phyloP scores from a whole-genome alignment of 23 tunicate species.

The Styela plicata region DNA sequence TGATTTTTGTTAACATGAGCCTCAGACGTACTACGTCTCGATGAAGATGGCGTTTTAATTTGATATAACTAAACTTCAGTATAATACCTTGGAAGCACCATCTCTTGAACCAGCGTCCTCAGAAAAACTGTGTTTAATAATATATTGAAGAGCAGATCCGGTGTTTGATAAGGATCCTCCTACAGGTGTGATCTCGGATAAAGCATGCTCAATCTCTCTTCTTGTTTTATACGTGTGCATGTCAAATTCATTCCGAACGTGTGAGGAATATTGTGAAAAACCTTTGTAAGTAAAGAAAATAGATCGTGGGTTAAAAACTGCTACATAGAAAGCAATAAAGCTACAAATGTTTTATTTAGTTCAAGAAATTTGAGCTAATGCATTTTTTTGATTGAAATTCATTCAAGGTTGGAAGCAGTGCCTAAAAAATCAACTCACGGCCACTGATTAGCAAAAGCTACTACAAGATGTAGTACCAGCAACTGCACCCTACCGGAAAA shows the following conservation, averaged over 20 bases:
- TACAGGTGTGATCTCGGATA: constrained; percentile 27
- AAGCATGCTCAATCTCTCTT: constrained; percentile 35
- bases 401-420: too few relatives aligned
- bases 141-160: constrained; percentile 44
- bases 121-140: constrained; percentile 40
- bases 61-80: not conserved
- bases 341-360: too few relatives aligned
- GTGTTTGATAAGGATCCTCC: constrained; percentile 49
- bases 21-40: not conserved
- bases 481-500: too few relatives aligned
- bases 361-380: too few relatives aligned
- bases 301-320: too few relatives aligned
- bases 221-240: constrained; percentile 28
- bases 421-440: too few relatives aligned
- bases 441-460: too few relatives aligned
- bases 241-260: constrained; percentile 40
- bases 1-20: too few relatives aligned
- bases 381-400: too few relatives aligned
- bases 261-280: constrained; percentile 46
- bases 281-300: too few relatives aligned
- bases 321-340: too few relatives aligned
- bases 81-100: constrained; percentile 70
- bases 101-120: constrained; percentile 50
- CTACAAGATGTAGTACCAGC: too few relatives aligned
- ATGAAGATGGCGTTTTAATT: not conserved